These are phyloP conservation scores for Anolis carolinensis DNA, from an alignment of 2,113 vertebrate species.

Conservation along the genomic window DNA sequence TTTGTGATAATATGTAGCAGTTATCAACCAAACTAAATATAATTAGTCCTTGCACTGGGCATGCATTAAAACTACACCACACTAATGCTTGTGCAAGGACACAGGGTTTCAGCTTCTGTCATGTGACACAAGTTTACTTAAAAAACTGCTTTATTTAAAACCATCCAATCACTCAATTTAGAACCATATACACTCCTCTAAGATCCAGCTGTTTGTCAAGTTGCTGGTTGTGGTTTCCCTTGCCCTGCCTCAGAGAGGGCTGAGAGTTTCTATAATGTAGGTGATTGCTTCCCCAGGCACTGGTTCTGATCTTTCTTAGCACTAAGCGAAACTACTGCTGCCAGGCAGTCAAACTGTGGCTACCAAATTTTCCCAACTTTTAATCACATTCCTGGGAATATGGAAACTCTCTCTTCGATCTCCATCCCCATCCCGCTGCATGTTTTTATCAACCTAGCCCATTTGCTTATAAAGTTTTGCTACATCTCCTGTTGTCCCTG, in stretches of 20 bases:
- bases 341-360: background rate
- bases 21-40: background rate
- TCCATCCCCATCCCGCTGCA: background rate
- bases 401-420: too few relatives aligned
- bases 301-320: background rate
- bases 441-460: background rate
- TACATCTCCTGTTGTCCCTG: background rate
- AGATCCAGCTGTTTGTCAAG: background rate
- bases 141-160: constrained; percentile 13
- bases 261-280: background rate
- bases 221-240: background rate
- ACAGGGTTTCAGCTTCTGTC: background rate
- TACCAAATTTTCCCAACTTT: background rate
- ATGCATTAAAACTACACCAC: background rate
- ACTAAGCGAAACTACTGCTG: background rate
- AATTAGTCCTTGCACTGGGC: background rate
- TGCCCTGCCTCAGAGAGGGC: background rate
- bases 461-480: background rate
- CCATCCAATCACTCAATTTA: background rate
- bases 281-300: background rate
- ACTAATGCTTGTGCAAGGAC: background rate
- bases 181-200: background rate
- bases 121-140: background rate
- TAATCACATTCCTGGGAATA: background rate
- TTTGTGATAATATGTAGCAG: background rate